Conservation (phyloP, 35 echinoderm and acorn worm species). For the Ophiothrix spiculata region DNA sequence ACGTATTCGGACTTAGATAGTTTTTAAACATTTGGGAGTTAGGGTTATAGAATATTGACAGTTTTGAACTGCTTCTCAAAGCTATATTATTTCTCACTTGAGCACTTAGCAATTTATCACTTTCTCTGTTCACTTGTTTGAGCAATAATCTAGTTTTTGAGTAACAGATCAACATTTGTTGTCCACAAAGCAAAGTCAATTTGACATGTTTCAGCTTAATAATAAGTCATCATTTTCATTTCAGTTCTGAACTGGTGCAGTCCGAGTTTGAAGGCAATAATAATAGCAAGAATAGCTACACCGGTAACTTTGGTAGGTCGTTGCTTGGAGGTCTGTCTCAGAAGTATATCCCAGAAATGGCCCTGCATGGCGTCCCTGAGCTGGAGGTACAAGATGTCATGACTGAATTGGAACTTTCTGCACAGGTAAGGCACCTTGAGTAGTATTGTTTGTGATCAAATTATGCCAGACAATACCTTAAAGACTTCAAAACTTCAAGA, state of each 20-base stretch:
- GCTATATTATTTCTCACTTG: background rate
- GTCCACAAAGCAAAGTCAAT: too few relatives aligned
- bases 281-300: conserved; percentile 36
- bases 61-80: background rate
- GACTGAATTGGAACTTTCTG: conserved; percentile 27
- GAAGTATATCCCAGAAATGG: conserved; percentile 83
- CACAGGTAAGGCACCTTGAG: conserved; percentile 54
- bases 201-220: too few relatives aligned
- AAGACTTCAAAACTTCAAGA: too few relatives aligned
- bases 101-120: background rate
- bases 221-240: background rate
- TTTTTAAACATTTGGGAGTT: too few relatives aligned
- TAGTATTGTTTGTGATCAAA: background rate
- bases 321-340: conserved; percentile 80
- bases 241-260: conserved; percentile 35
- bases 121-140: background rate
- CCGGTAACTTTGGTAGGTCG: conserved; percentile 92
- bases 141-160: too few relatives aligned
- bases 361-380: conserved; percentile 68
- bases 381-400: conserved; percentile 52
- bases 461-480: too few relatives aligned
- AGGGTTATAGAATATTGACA: too few relatives aligned
- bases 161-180: too few relatives aligned
- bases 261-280: conserved; percentile 23
- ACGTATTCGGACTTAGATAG: too few relatives aligned